Evolutionary conservation across 2,113 vertebrate genomes (phyloP).

Genomic region (Leptodactylus fuscus): DNA sequence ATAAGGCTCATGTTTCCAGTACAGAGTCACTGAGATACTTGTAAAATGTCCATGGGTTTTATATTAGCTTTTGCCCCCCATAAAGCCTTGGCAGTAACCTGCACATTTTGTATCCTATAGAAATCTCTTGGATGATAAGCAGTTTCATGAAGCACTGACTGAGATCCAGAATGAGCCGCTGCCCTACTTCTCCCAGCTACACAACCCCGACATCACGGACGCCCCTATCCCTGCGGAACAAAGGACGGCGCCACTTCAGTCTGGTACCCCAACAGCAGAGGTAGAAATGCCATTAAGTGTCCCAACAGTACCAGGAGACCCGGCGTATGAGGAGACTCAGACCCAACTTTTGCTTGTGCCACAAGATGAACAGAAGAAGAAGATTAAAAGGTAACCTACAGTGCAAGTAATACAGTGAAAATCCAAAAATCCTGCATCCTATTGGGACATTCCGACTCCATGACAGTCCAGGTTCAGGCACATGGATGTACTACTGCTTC

Average conservation of each 20-base stretch:
- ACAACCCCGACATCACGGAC: constrained; percentile 24
- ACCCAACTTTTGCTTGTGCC: not conserved
- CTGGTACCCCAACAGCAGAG: not conserved
- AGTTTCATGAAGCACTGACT: constrained; percentile 74
- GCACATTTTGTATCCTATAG: constrained; percentile 67
- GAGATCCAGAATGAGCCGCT: constrained; percentile 70
- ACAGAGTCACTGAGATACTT: not conserved
- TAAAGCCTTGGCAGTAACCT: not conserved
- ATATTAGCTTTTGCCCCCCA: not conserved
- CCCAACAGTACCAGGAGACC: not conserved
- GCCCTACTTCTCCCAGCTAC: constrained; percentile 79
- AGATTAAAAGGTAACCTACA: constrained; percentile 33
- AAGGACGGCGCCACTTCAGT: too few relatives aligned
- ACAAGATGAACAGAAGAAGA: constrained; percentile 35
- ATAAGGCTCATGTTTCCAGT: not conserved
- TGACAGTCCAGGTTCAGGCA: too few relatives aligned
- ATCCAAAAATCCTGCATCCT: not conserved
- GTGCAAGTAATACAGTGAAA: not conserved
- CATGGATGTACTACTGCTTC: too few relatives aligned
- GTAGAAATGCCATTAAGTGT: not conserved
- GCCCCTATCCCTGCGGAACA: not conserved
- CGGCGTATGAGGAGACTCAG: not conserved
- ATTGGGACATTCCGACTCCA: too few relatives aligned
- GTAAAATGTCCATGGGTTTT: not conserved
- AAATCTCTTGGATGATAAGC: constrained; percentile 77